A percentile compares a stretch with the other conserved stretches of the same genome.
These are phyloP conservation scores for Cyphomyrus plagiostoma DNA, from an alignment of 2,113 vertebrate species.

Conservation along the genomic window DNA sequence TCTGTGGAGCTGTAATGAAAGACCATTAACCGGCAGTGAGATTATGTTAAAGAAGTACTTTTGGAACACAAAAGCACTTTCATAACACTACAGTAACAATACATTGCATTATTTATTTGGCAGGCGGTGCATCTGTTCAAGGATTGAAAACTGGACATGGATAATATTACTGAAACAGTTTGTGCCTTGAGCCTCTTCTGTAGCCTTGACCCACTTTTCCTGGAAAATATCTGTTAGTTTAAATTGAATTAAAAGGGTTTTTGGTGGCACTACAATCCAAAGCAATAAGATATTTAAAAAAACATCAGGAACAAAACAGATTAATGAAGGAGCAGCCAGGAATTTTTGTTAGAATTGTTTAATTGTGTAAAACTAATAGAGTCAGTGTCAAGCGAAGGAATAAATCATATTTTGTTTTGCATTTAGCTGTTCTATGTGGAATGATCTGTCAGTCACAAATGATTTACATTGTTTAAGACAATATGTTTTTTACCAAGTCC, in stretches of 20 bases:
- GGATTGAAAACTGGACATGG: background rate
- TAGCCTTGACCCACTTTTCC: background rate
- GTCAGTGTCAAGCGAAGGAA: background rate
- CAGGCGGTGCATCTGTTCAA: background rate
- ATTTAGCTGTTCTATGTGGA: background rate
- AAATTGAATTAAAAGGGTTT: background rate
- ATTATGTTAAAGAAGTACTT: background rate
- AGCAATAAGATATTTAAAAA: background rate
- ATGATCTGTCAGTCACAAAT: background rate
- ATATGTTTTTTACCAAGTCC: background rate
- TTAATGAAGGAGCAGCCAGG: background rate
- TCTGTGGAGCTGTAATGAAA: background rate
- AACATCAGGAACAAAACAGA: background rate
- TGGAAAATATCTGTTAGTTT: background rate
- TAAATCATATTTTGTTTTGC: background rate
- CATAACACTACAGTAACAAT: background rate
- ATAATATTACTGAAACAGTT: background rate
- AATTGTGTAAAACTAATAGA: background rate
- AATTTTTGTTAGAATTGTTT: background rate
- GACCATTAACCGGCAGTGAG: background rate
- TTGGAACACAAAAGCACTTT: background rate
- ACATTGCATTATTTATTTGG: background rate
- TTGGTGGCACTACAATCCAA: background rate
- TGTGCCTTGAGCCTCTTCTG: background rate
- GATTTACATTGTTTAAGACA: background rate